A percentile compares a stretch with the other conserved stretches of the same genome.
Evolutionary conservation across 2,888 invertebrate genomes (phyloP).

Genomic region (Troilus luridus): DNA sequence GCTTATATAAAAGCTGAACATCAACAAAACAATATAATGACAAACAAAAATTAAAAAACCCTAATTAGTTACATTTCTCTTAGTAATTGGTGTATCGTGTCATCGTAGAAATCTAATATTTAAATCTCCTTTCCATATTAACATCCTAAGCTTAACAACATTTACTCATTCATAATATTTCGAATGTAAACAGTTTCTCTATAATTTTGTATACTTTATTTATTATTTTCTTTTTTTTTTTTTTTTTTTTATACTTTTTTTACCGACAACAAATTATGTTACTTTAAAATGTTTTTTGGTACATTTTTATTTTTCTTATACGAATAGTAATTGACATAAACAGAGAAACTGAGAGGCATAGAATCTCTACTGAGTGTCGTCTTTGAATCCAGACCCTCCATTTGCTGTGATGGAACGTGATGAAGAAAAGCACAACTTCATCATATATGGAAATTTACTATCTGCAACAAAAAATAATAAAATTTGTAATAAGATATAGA

Average conservation of each 20-base stretch:
- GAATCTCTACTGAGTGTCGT: constrained; percentile 54
- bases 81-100: constrained; percentile 54
- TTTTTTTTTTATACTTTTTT: constrained; percentile 23
- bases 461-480: constrained; percentile 74
- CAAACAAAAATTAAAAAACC: constrained; percentile 52
- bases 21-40: constrained; percentile 36
- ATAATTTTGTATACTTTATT: constrained; percentile 54
- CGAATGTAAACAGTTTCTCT: constrained; percentile 58
- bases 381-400: constrained; percentile 53
- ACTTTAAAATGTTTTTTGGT: constrained; percentile 59
- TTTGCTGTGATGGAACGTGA: constrained; percentile 72
- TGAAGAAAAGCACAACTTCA: constrained; percentile 98
- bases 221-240: constrained; percentile 43
- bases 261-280: constrained; percentile 45
- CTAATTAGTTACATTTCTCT: constrained; percentile 48
- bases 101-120: constrained; percentile 54
- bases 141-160: constrained; percentile 50
- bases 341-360: constrained; percentile 62
- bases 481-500: neutral
- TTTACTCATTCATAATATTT: constrained; percentile 44
- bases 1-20: neutral
- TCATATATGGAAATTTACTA: constrained; percentile 97
- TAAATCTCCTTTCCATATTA: constrained; percentile 47
- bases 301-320: constrained; percentile 63
- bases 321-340: constrained; percentile 64